These are phyloP conservation scores for Drosophila barbarae DNA, from an alignment of 2,888 invertebrate species.

Conservation along the genomic window DNA sequence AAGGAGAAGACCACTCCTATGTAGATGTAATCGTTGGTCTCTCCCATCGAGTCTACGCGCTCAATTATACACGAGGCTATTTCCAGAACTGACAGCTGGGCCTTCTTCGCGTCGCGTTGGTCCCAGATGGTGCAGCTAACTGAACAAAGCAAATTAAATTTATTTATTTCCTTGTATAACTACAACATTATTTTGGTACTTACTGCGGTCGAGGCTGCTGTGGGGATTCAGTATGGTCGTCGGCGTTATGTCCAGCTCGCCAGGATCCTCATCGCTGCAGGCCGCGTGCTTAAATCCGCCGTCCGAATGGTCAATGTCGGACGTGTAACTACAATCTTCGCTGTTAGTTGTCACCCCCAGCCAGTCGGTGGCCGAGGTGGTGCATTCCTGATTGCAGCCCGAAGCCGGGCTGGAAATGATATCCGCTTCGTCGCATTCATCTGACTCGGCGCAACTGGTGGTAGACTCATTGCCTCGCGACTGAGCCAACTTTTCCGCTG, in stretches of 20 bases:
- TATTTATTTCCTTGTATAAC: neutral
- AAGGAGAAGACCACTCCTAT: slow-evolving; percentile 84
- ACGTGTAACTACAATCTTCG: slow-evolving; percentile 87
- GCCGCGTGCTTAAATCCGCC: slow-evolving; percentile 81
- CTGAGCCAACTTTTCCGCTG: slow-evolving; percentile 38
- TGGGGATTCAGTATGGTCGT: slow-evolving; percentile 87
- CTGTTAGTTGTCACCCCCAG: slow-evolving; percentile 94
- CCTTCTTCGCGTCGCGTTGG: slow-evolving; percentile 92
- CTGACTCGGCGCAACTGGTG: slow-evolving; percentile 77
- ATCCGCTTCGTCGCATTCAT: slow-evolving; percentile 82
- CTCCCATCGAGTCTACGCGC: slow-evolving; percentile 90
- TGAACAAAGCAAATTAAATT: slow-evolving; percentile 73
- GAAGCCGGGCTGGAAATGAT: slow-evolving; percentile 83
- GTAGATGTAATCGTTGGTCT: slow-evolving; percentile 89
- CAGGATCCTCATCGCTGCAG: slow-evolving; percentile 80
- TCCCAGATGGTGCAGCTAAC: slow-evolving; percentile 98
- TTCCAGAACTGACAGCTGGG: slow-evolving; percentile 95
- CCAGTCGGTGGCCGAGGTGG: slow-evolving; percentile 88
- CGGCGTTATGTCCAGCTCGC: slow-evolving; percentile 85
- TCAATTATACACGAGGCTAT: slow-evolving; percentile 96
- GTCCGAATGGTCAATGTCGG: slow-evolving; percentile 85
- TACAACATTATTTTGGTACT: slow-evolving; percentile 36
- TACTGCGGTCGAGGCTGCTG: slow-evolving; percentile 88
- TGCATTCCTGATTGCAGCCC: slow-evolving; percentile 81
- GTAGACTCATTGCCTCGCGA: slow-evolving; percentile 50